Base-by-base conservation (phyloP, 2,797 vertebrate species). In the Hylomyscus alleni region DNA sequence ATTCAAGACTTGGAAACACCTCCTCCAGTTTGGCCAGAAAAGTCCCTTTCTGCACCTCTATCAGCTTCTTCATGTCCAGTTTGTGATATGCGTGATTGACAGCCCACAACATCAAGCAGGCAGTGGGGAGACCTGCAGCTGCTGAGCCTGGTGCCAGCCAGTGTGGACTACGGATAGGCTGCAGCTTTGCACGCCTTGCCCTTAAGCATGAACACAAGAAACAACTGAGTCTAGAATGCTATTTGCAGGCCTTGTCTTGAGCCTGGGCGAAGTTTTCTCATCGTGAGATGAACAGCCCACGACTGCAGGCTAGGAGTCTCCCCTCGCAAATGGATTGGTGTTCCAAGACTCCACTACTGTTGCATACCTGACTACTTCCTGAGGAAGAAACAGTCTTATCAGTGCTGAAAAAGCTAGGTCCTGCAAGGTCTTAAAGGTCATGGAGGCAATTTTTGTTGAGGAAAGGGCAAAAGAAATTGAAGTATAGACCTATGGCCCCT, bases 391-490 rank as follows among this genome's bases (percentile, higher is more conserved):
- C 3, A 6, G 4, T 29, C 73, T 94, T 17, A 24, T 31, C 37
- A 78, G 14, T 58, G 14, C 19, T 60, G 24, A 89, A 31, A 54
- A 92, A 84, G 34, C 62, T 37, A 50, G 22, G 60, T 3, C n/a
- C 65, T 93, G 9, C n/a, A 22, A 50, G 40, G 3, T 37, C 50
- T 65, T 73, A 56, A 60, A 81, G 24, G 1, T 37, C 58, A 82
- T 93, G 69, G 24, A 93, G 34, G 15, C 44, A 83, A 14, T 94
- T 83, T 86, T 94, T 83, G 26, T 34, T 56, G 44, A 94, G 50
- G 9, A 22, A 8, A 82, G 69, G 20, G 84, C 31, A 65, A 93
- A 93, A n/a, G 24, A 89, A 67, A 37, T 65, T 89, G n/a, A 73
- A 90, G 73, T 34, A 24, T 84, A 80, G 73, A 56, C 40, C 31